These are phyloP conservation scores for Volucella zonaria DNA, from an alignment of 2,888 invertebrate species.

Conservation along the genomic window DNA sequence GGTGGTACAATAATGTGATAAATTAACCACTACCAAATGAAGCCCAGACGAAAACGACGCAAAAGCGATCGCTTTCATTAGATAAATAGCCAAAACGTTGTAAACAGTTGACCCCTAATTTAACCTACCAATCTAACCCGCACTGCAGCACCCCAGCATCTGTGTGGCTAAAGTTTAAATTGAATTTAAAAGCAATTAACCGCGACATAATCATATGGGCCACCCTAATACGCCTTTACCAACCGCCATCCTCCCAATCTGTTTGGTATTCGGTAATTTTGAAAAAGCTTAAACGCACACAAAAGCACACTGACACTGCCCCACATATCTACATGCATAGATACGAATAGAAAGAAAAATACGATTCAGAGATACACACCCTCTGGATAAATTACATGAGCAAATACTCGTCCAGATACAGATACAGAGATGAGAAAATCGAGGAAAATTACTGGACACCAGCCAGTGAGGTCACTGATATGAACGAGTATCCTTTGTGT, in stretches of 20 bases:
- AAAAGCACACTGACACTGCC: not conserved
- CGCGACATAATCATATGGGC: slow-evolving; percentile 37
- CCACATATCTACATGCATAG: not conserved
- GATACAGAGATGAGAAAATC: slow-evolving; percentile 7
- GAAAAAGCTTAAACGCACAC: slow-evolving; percentile 18
- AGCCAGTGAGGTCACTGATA: slow-evolving; percentile 50
- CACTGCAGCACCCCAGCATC: not conserved
- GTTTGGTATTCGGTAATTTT: slow-evolving; percentile 20
- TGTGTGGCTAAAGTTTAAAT: slow-evolving; percentile 7
- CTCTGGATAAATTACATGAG: slow-evolving; percentile 27
- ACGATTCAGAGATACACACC: slow-evolving; percentile 26
- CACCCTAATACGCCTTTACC: slow-evolving; percentile 27
- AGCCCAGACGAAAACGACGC: slow-evolving; percentile 1
- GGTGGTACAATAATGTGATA: not conserved
- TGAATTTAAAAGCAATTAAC: slow-evolving; percentile 57
- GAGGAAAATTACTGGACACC: slow-evolving; percentile 21
- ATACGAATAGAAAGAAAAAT: slow-evolving; percentile 6
- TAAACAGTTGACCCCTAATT: slow-evolving; percentile 1
- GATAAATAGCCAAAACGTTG: slow-evolving; percentile 30
- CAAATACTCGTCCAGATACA: slow-evolving; percentile 9
- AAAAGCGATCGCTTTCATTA: slow-evolving; percentile 24
- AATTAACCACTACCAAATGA: slow-evolving; percentile 7
- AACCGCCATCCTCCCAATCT: slow-evolving; percentile 11
- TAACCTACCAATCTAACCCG: no score
- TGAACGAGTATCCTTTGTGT: slow-evolving; percentile 2